Conservation (phyloP, 2,888 invertebrate species). For the Limnephilus lunatus region DNA sequence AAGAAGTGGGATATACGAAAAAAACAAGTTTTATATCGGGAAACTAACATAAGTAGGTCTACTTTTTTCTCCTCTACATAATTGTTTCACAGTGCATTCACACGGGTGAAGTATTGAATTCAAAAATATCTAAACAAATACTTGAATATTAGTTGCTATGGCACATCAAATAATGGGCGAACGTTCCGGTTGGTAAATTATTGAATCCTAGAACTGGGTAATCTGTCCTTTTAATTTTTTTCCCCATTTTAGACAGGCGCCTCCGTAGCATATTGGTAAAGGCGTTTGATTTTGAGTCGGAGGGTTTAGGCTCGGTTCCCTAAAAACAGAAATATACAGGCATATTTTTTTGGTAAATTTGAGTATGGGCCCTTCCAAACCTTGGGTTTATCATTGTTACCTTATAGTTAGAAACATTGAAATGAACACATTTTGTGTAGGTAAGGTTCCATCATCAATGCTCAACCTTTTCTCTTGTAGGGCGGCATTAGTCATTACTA, state of each 20-base stretch:
- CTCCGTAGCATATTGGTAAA: neutral
- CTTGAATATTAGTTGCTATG: neutral
- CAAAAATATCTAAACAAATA: no score
- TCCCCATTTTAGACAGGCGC: neutral
- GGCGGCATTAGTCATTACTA: no score
- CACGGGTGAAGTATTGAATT: no score
- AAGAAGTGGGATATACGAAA: neutral
- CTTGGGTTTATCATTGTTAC: no score
- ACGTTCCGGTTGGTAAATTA: neutral
- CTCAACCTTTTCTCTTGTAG: no score
- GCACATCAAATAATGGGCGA: neutral
- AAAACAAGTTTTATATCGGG: neutral
- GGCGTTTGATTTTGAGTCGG: neutral
- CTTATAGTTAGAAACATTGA: no score
- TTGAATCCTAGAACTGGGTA: neutral
- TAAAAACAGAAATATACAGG: neutral
- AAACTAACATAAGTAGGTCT: neutral
- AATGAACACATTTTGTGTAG: no score
- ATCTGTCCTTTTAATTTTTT: neutral
- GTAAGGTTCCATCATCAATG: no score
- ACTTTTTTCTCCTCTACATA: neutral
- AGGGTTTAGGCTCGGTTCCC: neutral
- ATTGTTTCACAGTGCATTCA: neutral
- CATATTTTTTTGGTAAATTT: neutral
- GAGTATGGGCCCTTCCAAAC: no score